Conservation (phyloP, 2,888 invertebrate species). For the Stramonita haemastoma region DNA sequence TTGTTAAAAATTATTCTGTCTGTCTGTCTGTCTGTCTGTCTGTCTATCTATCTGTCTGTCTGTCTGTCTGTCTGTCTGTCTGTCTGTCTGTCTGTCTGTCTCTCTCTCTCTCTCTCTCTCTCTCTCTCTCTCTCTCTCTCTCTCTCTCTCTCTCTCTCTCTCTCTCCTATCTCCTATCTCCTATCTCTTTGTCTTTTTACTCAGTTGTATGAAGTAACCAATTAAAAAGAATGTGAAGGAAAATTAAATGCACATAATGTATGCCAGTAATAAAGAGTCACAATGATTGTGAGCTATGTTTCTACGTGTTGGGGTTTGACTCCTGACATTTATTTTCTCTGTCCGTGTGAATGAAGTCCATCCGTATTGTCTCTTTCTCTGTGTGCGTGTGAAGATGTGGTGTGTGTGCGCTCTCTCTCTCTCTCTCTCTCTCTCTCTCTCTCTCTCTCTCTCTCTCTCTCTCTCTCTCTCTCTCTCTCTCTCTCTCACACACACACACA, state of each 20-base stretch:
- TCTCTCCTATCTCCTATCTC: background rate
- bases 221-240: background rate
- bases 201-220: background rate
- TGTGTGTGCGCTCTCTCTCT: no score
- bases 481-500: background rate
- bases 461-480: conserved; percentile 11
- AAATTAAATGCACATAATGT: background rate
- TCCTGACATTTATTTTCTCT: background rate
- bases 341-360: background rate
- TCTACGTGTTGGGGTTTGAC: background rate
- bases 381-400: no score
- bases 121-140: background rate
- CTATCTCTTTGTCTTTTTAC: background rate
- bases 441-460: background rate
- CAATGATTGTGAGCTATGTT: no score
- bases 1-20: background rate
- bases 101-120: background rate
- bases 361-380: background rate
- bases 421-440: background rate
- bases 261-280: background rate
- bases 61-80: background rate
- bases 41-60: background rate
- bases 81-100: background rate
- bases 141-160: background rate
- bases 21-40: background rate